Percentiles rank a stretch among this genome's conserved stretches.
Conservation (phyloP, 2,113 vertebrate species). For the Mus pahari region DNA sequence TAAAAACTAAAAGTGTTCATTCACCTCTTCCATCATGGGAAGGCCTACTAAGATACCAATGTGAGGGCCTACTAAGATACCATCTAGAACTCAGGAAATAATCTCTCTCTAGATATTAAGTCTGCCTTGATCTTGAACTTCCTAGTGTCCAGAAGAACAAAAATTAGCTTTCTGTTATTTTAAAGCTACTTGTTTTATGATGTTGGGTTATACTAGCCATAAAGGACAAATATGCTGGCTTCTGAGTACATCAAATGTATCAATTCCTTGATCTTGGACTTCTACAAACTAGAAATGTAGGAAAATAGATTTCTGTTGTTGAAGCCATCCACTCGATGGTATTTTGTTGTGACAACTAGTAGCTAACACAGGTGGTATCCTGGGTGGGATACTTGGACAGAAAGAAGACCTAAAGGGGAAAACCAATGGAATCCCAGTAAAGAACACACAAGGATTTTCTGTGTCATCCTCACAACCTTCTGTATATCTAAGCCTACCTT, state of each 20-base stretch:
- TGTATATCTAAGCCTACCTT: not conserved
- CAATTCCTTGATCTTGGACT: not conserved
- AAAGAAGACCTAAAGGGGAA: not conserved
- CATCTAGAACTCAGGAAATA: not conserved
- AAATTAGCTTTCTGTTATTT: not conserved
- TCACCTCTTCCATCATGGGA: not conserved
- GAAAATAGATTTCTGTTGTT: conserved; percentile 19
- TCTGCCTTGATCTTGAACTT: not conserved
- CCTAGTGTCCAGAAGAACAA: not conserved
- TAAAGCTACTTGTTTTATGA: not conserved
- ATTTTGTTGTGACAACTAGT: conserved; percentile 1
- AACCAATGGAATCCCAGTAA: conserved; percentile 21
- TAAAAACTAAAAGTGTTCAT: not conserved
- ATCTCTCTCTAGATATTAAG: not conserved
- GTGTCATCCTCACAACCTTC: not conserved
- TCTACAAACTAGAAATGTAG: not conserved
- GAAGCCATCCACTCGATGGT: no score
- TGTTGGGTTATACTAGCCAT: not conserved
- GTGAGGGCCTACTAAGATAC: not conserved
- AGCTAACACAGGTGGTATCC: not conserved
- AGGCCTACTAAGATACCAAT: not conserved
- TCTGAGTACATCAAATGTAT: not conserved
- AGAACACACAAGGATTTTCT: not conserved
- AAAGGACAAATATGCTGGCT: not conserved
- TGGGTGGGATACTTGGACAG: conserved; percentile 7